phyloP scores from a whole-genome alignment of 1,140 invertebrate genomes.

The Helicoverpa armigera region DNA sequence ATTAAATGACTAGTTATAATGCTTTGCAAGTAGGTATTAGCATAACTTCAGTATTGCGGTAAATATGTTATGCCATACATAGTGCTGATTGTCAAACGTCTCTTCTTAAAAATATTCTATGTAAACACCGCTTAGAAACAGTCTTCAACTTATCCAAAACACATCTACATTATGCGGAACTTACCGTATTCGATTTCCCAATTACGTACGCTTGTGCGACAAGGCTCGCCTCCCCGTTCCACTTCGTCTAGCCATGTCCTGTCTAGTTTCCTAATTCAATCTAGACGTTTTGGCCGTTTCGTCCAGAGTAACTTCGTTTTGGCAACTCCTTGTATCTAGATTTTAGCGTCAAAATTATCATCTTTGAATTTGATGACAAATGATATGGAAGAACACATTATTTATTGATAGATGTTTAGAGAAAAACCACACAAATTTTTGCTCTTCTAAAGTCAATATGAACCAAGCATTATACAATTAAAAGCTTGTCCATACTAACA shows the following conservation, averaged over 20 bases:
- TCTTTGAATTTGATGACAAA: neutral
- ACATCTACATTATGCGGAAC: too few relatives aligned
- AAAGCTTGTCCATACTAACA: neutral
- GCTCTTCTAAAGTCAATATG: too few relatives aligned
- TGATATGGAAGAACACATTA: too few relatives aligned
- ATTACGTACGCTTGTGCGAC: neutral
- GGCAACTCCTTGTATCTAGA: neutral
- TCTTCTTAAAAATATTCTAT: too few relatives aligned
- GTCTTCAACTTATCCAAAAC: neutral
- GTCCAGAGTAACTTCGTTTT: neutral
- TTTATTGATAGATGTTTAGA: too few relatives aligned
- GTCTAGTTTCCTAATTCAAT: neutral
- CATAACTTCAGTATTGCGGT: neutral
- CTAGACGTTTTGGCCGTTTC: neutral
- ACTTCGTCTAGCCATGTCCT: conserved; percentile 10
- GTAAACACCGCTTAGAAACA: too few relatives aligned
- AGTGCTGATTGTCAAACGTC: too few relatives aligned
- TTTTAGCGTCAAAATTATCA: neutral
- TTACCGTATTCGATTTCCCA: conserved; percentile 6
- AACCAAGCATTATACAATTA: too few relatives aligned
- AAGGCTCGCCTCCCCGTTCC: neutral
- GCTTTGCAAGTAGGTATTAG: too few relatives aligned
- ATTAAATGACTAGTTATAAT: too few relatives aligned
- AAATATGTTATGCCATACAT: too few relatives aligned
- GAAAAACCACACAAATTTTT: too few relatives aligned